Conservation (phyloP, 1,140 invertebrate genomes). For the Drosophila biarmipes region DNA sequence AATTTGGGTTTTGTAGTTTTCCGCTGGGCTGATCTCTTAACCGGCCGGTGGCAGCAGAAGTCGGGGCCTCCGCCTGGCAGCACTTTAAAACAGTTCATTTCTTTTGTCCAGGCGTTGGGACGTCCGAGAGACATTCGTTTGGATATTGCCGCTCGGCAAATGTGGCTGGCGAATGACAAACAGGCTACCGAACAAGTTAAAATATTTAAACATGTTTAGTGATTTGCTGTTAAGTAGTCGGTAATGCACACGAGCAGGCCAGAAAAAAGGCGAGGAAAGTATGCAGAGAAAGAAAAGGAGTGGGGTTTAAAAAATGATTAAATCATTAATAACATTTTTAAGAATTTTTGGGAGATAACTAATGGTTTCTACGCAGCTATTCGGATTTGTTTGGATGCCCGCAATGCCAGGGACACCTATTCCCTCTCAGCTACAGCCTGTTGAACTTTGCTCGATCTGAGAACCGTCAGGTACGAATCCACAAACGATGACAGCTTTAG, state of each 20-base stretch:
- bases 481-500: slow-evolving; percentile 75
- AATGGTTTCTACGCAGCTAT: slow-evolving; percentile 36
- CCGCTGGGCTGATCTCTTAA: slow-evolving; percentile 52
- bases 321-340: neutral
- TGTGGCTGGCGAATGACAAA: slow-evolving; percentile 58
- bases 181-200: slow-evolving; percentile 66
- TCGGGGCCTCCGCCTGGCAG: slow-evolving; percentile 36
- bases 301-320: too few species aligned
- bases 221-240: slow-evolving; percentile 81
- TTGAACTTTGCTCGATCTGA: slow-evolving; percentile 45
- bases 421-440: neutral
- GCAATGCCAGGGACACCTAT: slow-evolving; percentile 54
- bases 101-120: slow-evolving; percentile 73
- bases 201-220: slow-evolving; percentile 82
- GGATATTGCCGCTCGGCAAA: slow-evolving; percentile 75
- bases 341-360: slow-evolving; percentile 6
- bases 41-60: neutral
- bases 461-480: slow-evolving; percentile 51
- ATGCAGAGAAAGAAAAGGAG: slow-evolving; percentile 12
- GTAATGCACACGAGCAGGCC: slow-evolving; percentile 55
- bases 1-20: slow-evolving; percentile 83
- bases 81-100: slow-evolving; percentile 83
- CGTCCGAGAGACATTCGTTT: slow-evolving; percentile 44
- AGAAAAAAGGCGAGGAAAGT: neutral
- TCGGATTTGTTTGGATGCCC: slow-evolving; percentile 12